These are phyloP conservation scores for Pedicia rivosa DNA, from an alignment of 2,888 invertebrate species.

Conservation along the genomic window DNA sequence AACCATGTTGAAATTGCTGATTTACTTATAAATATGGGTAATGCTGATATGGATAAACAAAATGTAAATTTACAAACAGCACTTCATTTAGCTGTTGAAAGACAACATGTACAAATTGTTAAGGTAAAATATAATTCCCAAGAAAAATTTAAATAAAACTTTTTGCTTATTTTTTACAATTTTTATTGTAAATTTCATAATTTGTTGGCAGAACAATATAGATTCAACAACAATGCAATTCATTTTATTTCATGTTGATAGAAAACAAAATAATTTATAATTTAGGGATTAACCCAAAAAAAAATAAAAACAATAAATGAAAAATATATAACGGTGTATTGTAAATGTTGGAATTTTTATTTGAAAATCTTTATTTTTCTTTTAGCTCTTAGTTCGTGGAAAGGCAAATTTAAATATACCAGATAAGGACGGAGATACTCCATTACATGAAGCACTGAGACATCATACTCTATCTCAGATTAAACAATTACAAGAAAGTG, in stretches of 20 bases:
- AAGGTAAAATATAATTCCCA: conserved; percentile 34
- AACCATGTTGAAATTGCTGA: conserved; percentile 96
- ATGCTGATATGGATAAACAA: conserved; percentile 88
- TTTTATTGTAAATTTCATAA: neutral
- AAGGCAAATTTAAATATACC: conserved; percentile 89
- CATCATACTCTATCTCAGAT: conserved; percentile 94
- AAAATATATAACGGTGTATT: too few relatives aligned
- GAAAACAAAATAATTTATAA: too few relatives aligned
- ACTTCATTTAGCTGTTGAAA: conserved; percentile 85
- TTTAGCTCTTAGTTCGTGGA: conserved; percentile 71
- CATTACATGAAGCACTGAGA: conserved; percentile 72
- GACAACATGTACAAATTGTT: conserved; percentile 96
- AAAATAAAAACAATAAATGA: too few relatives aligned
- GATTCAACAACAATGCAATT: too few relatives aligned
- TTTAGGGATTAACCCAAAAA: too few relatives aligned
- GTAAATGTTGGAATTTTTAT: too few relatives aligned
- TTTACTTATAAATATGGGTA: conserved; percentile 69
- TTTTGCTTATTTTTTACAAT: neutral
- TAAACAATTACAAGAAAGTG: conserved; percentile 86
- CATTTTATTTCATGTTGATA: too few relatives aligned
- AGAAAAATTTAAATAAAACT: conserved; percentile 19
- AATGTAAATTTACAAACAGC: conserved; percentile 91
- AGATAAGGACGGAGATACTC: conserved; percentile 92
- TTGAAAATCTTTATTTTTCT: conserved; percentile 15
- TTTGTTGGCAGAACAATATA: too few relatives aligned